Evolutionary conservation across 2,113 vertebrate species (phyloP).

Genomic region (Meriones unguiculatus): DNA sequence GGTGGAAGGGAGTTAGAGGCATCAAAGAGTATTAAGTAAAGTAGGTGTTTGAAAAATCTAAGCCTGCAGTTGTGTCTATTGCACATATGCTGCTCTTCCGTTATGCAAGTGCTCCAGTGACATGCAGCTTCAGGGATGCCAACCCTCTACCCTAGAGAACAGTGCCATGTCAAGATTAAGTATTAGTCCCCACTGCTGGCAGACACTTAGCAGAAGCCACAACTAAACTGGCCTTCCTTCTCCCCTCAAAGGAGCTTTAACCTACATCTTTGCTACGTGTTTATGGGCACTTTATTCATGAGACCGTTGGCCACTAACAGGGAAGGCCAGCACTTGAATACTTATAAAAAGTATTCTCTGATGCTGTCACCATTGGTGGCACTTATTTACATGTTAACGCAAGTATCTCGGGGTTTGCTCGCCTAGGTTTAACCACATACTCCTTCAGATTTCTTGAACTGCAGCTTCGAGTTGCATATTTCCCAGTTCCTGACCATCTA

Average conservation of each 20-base stretch:
- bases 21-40: too few species aligned
- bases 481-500: not conserved
- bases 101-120: not conserved
- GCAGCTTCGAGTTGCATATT: not conserved
- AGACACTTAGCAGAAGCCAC: not conserved
- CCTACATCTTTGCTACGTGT: not conserved
- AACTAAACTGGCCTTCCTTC: not conserved
- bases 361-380: not conserved
- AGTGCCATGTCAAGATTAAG: not conserved
- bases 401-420: not conserved
- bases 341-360: not conserved
- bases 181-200: not conserved
- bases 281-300: not conserved
- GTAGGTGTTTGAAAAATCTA: too few species aligned
- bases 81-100: not conserved
- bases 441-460: not conserved
- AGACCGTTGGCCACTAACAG: not conserved
- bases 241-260: not conserved
- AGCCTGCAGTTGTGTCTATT: not conserved
- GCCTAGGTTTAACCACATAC: not conserved
- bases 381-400: not conserved
- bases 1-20: too few species aligned
- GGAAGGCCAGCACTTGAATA: not conserved
- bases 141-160: not conserved
- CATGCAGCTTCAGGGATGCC: not conserved